A percentile compares a stretch with the other conserved stretches of the same genome.
These are phyloP conservation scores for Caenorhabditis plicata DNA, from an alignment of 2,888 invertebrate species.

Conservation along the genomic window DNA sequence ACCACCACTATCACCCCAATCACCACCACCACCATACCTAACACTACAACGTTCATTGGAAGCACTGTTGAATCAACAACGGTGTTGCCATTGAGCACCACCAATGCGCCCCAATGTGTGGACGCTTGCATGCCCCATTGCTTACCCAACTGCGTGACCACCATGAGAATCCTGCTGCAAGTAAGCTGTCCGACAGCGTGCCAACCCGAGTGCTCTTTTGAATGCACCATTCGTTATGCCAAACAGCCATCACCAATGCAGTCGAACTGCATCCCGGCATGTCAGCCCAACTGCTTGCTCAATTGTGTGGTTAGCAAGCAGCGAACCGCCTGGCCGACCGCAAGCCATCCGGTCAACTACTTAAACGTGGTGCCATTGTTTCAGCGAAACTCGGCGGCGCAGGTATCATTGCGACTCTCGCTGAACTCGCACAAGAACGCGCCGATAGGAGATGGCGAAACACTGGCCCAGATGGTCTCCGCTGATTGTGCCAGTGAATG, in stretches of 20 bases:
- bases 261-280: slow-evolving; percentile 30
- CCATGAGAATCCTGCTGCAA: slow-evolving; percentile 20
- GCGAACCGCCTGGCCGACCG: no score
- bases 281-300: slow-evolving; percentile 25
- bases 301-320: no score
- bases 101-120: slow-evolving; percentile 10
- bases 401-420: no score
- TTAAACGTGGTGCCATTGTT: no score
- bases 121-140: slow-evolving; percentile 31
- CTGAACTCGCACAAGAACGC: no score
- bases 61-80: neutral
- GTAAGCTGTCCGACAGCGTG: slow-evolving; percentile 27
- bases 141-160: slow-evolving; percentile 12
- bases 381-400: no score
- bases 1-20: neutral
- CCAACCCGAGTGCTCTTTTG: slow-evolving; percentile 18
- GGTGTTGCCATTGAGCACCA: neutral
- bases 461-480: no score
- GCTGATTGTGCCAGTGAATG: no score
- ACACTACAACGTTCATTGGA: neutral
- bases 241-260: no score
- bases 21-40: slow-evolving; percentile 6
- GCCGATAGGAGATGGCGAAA: no score
- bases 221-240: slow-evolving; percentile 23
- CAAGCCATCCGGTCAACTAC: no score